These are phyloP conservation scores for Ophiothrix spiculata DNA, from an alignment of 35 echinoderm and acorn worm species.

Conservation along the genomic window DNA sequence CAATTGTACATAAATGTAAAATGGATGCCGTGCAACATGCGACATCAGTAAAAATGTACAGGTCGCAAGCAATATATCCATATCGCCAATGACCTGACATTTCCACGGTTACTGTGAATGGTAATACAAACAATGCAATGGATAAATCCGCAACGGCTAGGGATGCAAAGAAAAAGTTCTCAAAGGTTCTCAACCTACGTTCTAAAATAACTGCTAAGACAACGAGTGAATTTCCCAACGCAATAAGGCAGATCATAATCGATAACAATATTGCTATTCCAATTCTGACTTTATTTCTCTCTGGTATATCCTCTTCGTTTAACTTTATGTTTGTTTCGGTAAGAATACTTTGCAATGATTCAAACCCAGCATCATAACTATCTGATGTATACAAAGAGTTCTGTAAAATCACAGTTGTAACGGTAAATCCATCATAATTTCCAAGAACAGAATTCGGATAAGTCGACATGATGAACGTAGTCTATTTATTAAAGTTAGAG, in stretches of 20 bases:
- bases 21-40: conserved; percentile 73
- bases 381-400: background rate
- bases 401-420: background rate
- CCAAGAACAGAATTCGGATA: too few species aligned
- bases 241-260: conserved; percentile 35
- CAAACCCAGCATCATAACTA: background rate
- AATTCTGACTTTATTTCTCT: background rate
- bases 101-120: conserved; percentile 44
- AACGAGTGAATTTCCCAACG: conserved; percentile 57
- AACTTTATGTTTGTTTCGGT: background rate
- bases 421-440: background rate
- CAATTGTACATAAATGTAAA: conserved; percentile 67
- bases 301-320: background rate
- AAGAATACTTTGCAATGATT: background rate
- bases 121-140: conserved; percentile 56
- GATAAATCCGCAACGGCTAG: conserved; percentile 62
- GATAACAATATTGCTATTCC: background rate
- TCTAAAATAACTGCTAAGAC: conserved; percentile 55
- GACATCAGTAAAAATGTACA: conserved; percentile 78
- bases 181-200: conserved; percentile 50
- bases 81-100: conserved; percentile 51
- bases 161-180: conserved; percentile 79
- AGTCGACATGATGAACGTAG: too few species aligned
- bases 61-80: conserved; percentile 44
- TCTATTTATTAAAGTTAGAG: too few species aligned